These are phyloP conservation scores for Nymphalis urticae DNA, from an alignment of 2,888 invertebrate species.

Conservation along the genomic window DNA sequence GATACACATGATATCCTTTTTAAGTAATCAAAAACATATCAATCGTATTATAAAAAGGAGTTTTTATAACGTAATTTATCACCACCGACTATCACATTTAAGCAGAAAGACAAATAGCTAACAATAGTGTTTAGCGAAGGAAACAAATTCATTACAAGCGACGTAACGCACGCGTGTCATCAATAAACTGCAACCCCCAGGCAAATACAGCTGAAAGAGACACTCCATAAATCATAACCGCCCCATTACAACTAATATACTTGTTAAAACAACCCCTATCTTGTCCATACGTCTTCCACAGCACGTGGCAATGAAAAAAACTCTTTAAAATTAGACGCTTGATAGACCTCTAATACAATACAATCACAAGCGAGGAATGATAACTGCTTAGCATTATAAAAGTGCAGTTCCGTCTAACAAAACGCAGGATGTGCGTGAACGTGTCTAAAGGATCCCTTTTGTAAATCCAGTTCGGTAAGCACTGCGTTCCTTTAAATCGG, in stretches of 20 bases:
- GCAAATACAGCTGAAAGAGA: slow-evolving; percentile 75
- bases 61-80: slow-evolving; percentile 24
- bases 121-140: slow-evolving; percentile 40
- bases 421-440: slow-evolving; percentile 66
- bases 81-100: slow-evolving; percentile 26
- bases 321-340: slow-evolving; percentile 64
- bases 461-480: slow-evolving; percentile 47
- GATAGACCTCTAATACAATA: slow-evolving; percentile 54
- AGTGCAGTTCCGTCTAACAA: slow-evolving; percentile 61
- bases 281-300: slow-evolving; percentile 65
- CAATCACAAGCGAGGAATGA: slow-evolving; percentile 59
- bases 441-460: slow-evolving; percentile 57
- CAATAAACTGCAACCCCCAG: slow-evolving; percentile 70
- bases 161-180: slow-evolving; percentile 69
- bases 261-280: slow-evolving; percentile 81
- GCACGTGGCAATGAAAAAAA: slow-evolving; percentile 66
- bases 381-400: slow-evolving; percentile 77
- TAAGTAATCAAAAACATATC: too few relatives aligned
- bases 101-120: slow-evolving; percentile 38
- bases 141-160: slow-evolving; percentile 56
- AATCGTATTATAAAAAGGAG: neutral
- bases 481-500: slow-evolving; percentile 47
- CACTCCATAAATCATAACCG: slow-evolving; percentile 77
- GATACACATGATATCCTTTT: too few relatives aligned
- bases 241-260: slow-evolving; percentile 78